phyloP scores from a whole-genome alignment of 2,113 vertebrate species.

The Zosterops borbonicus region DNA sequence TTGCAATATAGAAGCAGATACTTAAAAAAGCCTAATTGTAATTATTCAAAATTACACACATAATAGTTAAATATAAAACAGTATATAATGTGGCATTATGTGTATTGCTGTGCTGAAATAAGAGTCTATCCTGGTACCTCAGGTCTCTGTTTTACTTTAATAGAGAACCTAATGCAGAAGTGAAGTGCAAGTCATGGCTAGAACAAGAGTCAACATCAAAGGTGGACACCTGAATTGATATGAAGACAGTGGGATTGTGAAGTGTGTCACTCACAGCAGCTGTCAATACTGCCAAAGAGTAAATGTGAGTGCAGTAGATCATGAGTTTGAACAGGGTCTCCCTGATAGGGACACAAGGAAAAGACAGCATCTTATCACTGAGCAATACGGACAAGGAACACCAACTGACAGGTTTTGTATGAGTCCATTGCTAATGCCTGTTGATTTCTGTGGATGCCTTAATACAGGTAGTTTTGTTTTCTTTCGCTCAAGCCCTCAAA shows the following conservation, averaged over 20 bases:
- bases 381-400: not conserved
- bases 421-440: not conserved
- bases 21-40: not conserved
- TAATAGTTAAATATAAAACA: not conserved
- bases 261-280: not conserved
- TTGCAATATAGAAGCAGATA: not conserved
- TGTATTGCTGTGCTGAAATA: not conserved
- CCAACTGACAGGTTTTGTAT: not conserved
- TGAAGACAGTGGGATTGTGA: not conserved
- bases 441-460: not conserved
- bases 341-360: not conserved
- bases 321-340: not conserved
- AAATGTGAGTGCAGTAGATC: not conserved
- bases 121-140: not conserved
- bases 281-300: not conserved
- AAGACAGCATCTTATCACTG: not conserved
- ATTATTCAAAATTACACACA: not conserved
- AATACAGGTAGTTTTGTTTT: not conserved
- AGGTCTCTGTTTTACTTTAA: not conserved
- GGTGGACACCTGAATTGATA: not conserved
- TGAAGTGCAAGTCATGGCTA: not conserved
- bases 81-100: not conserved
- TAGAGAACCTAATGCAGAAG: not conserved
- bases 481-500: not conserved
- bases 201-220: not conserved